Conservation (phyloP, 2,888 invertebrate genomes). For the Eulithis testata region DNA sequence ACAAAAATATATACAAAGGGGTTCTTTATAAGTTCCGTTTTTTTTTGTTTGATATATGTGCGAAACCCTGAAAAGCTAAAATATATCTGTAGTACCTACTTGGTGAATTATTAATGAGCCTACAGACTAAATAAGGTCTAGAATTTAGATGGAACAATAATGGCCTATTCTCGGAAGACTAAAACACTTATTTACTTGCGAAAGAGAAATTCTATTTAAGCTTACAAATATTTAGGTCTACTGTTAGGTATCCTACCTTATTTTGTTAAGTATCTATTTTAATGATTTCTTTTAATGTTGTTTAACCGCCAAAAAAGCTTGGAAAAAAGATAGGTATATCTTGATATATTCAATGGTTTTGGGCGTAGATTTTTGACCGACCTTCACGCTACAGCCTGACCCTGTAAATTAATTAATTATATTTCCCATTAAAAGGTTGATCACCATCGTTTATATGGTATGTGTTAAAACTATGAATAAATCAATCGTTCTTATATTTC, state of each 20-base stretch:
- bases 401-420: slow-evolving; percentile 28
- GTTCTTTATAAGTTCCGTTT: no score
- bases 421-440: slow-evolving; percentile 30
- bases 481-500: slow-evolving; percentile 31
- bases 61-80: slow-evolving; percentile 2
- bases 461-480: slow-evolving; percentile 26
- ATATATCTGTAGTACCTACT: not conserved
- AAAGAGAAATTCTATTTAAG: slow-evolving; percentile 11
- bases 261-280: not conserved
- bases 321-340: not conserved
- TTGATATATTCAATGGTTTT: not conserved
- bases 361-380: not conserved
- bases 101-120: slow-evolving; percentile 16
- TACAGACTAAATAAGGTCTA: slow-evolving; percentile 20
- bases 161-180: slow-evolving; percentile 16
- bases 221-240: slow-evolving; percentile 12
- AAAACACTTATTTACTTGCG: slow-evolving; percentile 17
- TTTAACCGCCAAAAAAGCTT: not conserved
- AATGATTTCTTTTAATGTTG: not conserved
- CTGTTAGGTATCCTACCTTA: not conserved
- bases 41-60: no score
- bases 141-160: slow-evolving; percentile 32
- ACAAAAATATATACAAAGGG: no score
- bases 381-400: slow-evolving; percentile 15
- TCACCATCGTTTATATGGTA: slow-evolving; percentile 19